Evolutionary conservation across 2,888 invertebrate genomes (phyloP).

Genomic region (Cephus nigrinus): DNA sequence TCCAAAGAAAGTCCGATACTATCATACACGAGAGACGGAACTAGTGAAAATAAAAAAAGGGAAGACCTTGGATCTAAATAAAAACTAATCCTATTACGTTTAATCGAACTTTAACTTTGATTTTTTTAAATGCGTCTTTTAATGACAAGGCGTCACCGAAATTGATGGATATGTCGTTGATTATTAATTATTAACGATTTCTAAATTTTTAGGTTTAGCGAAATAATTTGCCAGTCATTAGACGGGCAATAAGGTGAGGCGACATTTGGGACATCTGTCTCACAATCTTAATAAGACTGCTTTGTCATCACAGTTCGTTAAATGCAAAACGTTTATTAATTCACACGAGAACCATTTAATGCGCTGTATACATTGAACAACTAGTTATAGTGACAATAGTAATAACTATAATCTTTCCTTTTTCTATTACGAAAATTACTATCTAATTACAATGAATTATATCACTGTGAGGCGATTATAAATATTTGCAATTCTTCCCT

Average conservation of each 20-base stretch:
- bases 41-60: not conserved
- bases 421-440: not conserved
- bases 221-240: not conserved
- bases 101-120: not conserved
- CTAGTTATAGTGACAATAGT: not conserved
- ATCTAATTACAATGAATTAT: not conserved
- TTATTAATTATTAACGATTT: not conserved
- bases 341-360: not conserved
- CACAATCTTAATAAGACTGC: not conserved
- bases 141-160: not conserved
- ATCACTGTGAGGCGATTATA: not conserved
- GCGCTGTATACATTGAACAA: not conserved
- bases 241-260: not conserved
- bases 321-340: not conserved
- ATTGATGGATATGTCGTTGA: not conserved
- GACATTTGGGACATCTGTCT: not conserved
- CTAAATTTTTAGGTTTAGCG: not conserved
- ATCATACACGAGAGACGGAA: not conserved
- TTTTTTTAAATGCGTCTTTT: not conserved
- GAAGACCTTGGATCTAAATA: not conserved
- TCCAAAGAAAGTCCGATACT: not conserved
- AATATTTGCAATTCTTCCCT: not conserved
- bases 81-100: not conserved
- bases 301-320: constrained; percentile 37
- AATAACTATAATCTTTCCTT: not conserved